These are phyloP conservation scores for Kryptopterus vitreolus DNA, from an alignment of 2,797 vertebrate species.

Conservation along the genomic window DNA sequence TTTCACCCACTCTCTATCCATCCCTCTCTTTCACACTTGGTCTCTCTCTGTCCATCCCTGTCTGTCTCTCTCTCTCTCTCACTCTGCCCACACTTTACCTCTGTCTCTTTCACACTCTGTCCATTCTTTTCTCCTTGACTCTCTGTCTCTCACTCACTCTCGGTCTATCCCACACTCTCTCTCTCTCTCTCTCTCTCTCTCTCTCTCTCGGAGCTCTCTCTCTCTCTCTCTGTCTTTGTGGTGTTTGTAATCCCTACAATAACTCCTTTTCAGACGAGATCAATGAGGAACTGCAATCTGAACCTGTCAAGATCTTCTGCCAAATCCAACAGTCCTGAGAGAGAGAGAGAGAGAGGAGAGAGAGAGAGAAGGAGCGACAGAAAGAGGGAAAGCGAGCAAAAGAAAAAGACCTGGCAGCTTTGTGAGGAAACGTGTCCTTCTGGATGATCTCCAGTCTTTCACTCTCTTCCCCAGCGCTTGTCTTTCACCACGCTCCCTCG, in stretches of 20 bases:
- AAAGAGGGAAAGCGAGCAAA: not conserved
- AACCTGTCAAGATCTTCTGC: slow-evolving; percentile 36
- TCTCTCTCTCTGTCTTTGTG: slow-evolving; percentile 1
- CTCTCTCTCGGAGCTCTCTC: not conserved
- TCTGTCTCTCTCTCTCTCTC: slow-evolving; percentile 3
- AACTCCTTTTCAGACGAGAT: slow-evolving; percentile 37
- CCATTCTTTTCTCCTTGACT: too few relatives aligned
- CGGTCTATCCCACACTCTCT: too few relatives aligned
- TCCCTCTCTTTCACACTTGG: too few relatives aligned
- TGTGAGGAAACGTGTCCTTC: slow-evolving; percentile 43
- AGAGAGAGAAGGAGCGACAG: not conserved
- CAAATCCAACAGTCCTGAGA: slow-evolving; percentile 37
- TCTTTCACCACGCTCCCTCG: slow-evolving; percentile 44
- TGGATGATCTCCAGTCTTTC: slow-evolving; percentile 44
- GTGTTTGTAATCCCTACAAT: slow-evolving; percentile 32
- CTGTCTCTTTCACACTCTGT: not conserved
- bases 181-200: not conserved
- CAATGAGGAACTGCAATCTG: slow-evolving; percentile 41
- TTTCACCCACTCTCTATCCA: too few relatives aligned
- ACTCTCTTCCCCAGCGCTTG: slow-evolving; percentile 22
- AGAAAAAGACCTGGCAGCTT: slow-evolving; percentile 38
- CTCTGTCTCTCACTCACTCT: too few relatives aligned
- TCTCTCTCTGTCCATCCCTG: not conserved
- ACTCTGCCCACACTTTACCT: too few relatives aligned
- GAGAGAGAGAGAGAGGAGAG: not conserved